These are phyloP conservation scores for Conus ventricosus DNA, from an alignment of 1,140 invertebrate genomes.

Conservation along the genomic window DNA sequence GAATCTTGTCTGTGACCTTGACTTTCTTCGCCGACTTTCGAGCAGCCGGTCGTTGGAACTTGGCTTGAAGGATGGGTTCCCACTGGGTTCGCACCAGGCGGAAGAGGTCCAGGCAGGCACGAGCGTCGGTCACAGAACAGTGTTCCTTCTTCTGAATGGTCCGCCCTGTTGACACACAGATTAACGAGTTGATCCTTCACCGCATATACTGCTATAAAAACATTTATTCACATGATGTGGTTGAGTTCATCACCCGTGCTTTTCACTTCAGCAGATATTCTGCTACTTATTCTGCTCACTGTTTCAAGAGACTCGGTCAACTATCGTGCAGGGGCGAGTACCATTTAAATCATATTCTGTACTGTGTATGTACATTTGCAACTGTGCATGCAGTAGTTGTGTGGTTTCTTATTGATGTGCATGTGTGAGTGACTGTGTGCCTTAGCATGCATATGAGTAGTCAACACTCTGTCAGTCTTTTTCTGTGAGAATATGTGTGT, in stretches of 20 bases:
- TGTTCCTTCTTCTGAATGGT: constrained; percentile 57
- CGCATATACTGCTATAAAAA: not conserved
- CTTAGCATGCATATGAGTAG: no score
- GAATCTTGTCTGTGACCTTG: not conserved
- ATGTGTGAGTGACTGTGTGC: no score
- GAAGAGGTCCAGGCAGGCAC: constrained; percentile 60
- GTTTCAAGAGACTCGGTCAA: no score
- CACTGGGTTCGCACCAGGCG: constrained; percentile 55
- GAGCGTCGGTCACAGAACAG: constrained; percentile 61
- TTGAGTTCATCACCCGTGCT: not conserved
- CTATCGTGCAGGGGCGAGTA: no score
- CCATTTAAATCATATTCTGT: no score
- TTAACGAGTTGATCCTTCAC: not conserved
- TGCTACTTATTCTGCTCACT: no score
- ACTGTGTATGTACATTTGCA: no score
- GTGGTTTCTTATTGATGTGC: no score
- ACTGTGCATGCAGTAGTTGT: no score
- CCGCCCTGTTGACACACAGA: constrained; percentile 44
- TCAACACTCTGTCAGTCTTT: no score
- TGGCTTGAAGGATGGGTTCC: constrained; percentile 45
- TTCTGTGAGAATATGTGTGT: no score
- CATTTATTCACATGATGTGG: not conserved
- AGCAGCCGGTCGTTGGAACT: constrained; percentile 7
- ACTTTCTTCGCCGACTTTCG: not conserved
- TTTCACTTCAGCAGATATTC: no score